Percentiles rank a stretch among this genome's conserved stretches.
Evolutionary conservation across 2,888 invertebrate genomes (phyloP).

Genomic region (Cheilosia vernalis): DNA sequence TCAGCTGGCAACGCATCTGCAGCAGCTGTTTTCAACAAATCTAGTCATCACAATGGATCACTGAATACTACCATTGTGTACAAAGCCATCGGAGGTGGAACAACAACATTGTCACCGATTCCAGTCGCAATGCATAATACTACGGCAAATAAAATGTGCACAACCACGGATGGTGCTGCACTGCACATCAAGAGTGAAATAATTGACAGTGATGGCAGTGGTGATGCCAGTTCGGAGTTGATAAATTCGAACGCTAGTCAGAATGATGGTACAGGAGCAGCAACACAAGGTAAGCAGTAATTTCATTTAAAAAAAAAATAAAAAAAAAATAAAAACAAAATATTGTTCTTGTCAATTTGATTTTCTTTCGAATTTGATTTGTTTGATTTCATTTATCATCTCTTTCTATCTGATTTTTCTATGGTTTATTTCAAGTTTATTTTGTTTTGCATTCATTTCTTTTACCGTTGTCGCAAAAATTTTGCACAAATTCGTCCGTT

Average conservation of each 20-base stretch:
- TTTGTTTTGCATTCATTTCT: slow-evolving; percentile 23
- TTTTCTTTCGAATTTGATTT: slow-evolving; percentile 7
- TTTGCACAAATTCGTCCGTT: slow-evolving; percentile 63
- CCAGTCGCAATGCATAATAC: slow-evolving; percentile 76
- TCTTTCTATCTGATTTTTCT: slow-evolving; percentile 25
- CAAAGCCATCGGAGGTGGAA: slow-evolving; percentile 73
- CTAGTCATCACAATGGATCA: slow-evolving; percentile 65
- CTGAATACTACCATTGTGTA: slow-evolving; percentile 70
- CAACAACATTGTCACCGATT: slow-evolving; percentile 78
- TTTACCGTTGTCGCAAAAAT: slow-evolving; percentile 64
- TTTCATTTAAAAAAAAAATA: background rate
- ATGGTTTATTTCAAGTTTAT: slow-evolving; percentile 23
- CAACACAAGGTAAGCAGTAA: slow-evolving; percentile 63
- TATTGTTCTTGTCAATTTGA: slow-evolving; percentile 10
- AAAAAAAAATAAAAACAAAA: background rate
- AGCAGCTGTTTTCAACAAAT: slow-evolving; percentile 71
- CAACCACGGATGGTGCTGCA: slow-evolving; percentile 79
- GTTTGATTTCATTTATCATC: slow-evolving; percentile 10
- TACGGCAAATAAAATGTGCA: slow-evolving; percentile 69
- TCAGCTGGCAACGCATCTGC: slow-evolving; percentile 70
- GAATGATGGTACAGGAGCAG: slow-evolving; percentile 75
- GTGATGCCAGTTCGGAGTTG: slow-evolving; percentile 77
- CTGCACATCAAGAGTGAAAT: slow-evolving; percentile 81
- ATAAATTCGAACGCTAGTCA: slow-evolving; percentile 76
- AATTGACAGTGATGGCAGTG: slow-evolving; percentile 76